Evolutionary conservation across 2,797 vertebrate species (phyloP).

Genomic region (Chiroxiphia lanceolata): DNA sequence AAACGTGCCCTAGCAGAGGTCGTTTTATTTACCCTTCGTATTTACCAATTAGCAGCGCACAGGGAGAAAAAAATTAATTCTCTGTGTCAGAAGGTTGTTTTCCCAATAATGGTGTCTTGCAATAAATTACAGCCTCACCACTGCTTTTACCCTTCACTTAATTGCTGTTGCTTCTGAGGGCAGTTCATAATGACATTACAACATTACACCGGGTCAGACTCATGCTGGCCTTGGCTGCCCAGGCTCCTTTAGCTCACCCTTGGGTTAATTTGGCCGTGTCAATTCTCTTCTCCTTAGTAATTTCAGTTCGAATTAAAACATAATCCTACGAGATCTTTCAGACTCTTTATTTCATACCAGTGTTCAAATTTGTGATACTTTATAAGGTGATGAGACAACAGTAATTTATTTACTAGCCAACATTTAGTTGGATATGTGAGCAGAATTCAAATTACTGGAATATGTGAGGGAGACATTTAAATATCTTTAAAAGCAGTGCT

Average conservation of each 20-base stretch:
- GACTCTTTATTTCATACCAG: neutral
- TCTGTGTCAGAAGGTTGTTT: neutral
- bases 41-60: neutral
- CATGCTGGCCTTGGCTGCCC: neutral
- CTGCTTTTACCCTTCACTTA: neutral
- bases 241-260: neutral
- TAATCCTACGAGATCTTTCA: neutral
- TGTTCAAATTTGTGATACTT: neutral
- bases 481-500: slow-evolving; percentile 15
- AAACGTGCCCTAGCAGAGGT: neutral
- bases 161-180: neutral
- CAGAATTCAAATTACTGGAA: neutral
- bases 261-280: neutral
- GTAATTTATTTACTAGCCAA: neutral
- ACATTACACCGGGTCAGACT: neutral
- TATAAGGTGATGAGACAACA: neutral
- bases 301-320: neutral
- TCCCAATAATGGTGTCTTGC: neutral
- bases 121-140: neutral
- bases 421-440: neutral
- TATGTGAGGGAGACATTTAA: slow-evolving; percentile 8
- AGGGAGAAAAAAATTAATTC: neutral
- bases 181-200: neutral
- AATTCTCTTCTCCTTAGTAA: neutral
- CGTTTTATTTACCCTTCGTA: neutral